A percentile compares a stretch with the other conserved stretches of the same genome.
Evolutionary conservation across 2,113 vertebrate genomes (phyloP).

Genomic region (Capreolus pygargus): DNA sequence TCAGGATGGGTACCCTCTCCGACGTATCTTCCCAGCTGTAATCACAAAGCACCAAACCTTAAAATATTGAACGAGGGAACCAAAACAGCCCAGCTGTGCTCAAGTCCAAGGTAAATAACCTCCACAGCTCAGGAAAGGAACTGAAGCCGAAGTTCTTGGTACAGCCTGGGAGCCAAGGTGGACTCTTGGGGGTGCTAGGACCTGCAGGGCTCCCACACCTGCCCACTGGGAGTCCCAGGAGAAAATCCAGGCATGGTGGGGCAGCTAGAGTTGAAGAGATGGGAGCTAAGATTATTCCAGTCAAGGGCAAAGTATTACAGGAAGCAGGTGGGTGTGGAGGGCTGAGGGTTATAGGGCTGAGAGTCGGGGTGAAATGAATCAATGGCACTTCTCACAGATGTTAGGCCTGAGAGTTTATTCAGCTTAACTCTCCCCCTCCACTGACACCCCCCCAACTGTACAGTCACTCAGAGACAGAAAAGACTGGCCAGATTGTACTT

Average conservation of each 20-base stretch:
- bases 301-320: background rate
- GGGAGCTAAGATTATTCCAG: background rate
- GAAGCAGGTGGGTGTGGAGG: background rate
- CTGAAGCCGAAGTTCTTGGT: background rate
- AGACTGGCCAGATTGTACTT: background rate
- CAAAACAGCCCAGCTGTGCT: background rate
- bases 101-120: background rate
- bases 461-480: background rate
- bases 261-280: background rate
- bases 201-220: background rate
- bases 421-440: background rate
- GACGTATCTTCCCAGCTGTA: background rate
- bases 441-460: background rate
- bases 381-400: background rate
- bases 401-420: background rate
- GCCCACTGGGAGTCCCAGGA: too few species aligned
- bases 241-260: background rate
- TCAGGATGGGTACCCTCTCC: background rate
- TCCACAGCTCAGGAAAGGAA: background rate
- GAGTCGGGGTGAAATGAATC: background rate
- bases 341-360: background rate
- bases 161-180: background rate
- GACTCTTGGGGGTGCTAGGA: background rate
- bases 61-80: background rate
- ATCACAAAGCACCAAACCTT: background rate